Base-by-base conservation (phyloP, 2,113 vertebrate species). In the Salvelinus fontinalis region DNA sequence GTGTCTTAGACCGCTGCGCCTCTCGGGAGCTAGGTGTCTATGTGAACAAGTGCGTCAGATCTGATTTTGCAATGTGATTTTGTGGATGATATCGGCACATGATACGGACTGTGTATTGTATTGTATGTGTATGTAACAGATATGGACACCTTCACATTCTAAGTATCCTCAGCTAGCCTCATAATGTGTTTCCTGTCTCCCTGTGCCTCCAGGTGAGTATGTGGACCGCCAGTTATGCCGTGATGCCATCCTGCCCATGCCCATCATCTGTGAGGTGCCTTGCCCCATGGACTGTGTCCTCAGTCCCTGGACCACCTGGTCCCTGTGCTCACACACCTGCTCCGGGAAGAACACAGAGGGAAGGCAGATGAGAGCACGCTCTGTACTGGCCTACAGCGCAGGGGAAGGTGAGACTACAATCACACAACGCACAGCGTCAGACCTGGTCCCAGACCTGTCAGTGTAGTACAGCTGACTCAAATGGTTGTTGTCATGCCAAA, bases 291-390 rank as follows among this genome's bases (percentile, higher is more conserved):
- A 99, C 90, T 99, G 98, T 69, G 96, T 95, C 31, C 95, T 99
- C 77, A 99, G 95, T 86, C 72, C 84, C 67, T 99, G 98, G 98
- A 97, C 95, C 0, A 0, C 86, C 0, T 99, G 98, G 98, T 96
- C 96, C 5, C 95, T 95, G 76, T 99, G 98, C 85, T 99, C 98
- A 0, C 95, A 99, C 82, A 99, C 98, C 86, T 99, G 98, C 93
- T 99, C 98, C 0, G 96, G 98, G 2, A 99, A 99, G 90, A 97
- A 95, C 85, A 97, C 96, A 0, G 98, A 99, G 86, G 98, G 98
- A n/a, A 96, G 89, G 70, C 97, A 99, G 93, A 94, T 92, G 49
- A 93, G 97, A 8, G 86, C 95, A 0, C 95, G 97, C 22, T 97
- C 97, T 49, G 92, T 99, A 68, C 91, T 99, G 54, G 97, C 98